These are phyloP conservation scores for Eupithecia subfuscata DNA, from an alignment of 2,888 invertebrate genomes.

Conservation along the genomic window DNA sequence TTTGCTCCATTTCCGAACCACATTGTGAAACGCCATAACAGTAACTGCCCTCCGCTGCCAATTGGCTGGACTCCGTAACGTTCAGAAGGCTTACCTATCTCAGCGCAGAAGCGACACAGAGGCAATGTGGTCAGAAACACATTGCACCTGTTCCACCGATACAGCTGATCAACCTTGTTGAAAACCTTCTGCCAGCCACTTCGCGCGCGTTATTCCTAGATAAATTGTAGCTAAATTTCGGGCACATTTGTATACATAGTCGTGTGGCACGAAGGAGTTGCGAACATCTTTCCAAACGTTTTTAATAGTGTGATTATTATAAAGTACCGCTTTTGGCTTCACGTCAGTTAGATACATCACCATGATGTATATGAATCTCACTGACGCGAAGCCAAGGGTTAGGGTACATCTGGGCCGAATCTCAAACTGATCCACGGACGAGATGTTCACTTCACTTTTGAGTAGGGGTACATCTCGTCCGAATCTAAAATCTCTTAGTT, in stretches of 20 bases:
- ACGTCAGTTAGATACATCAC: no score
- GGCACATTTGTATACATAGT: not conserved
- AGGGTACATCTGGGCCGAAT: no score
- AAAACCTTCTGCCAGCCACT: not conserved
- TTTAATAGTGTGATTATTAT: no score
- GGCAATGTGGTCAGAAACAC: not conserved
- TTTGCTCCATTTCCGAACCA: not conserved
- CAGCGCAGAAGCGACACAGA: not conserved
- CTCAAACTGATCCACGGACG: no score
- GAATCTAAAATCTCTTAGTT: no score
- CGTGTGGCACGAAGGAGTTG: not conserved
- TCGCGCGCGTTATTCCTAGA: not conserved
- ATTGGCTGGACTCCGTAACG: not conserved
- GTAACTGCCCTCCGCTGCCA: not conserved
- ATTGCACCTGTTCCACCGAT: not conserved
- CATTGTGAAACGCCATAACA: not conserved
- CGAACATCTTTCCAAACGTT: no score
- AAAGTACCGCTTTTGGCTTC: no score
- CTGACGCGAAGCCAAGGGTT: no score
- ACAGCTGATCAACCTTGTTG: not conserved
- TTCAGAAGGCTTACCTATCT: not conserved
- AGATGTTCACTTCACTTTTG: no score
- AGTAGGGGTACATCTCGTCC: no score
- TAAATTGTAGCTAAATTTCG: not conserved
- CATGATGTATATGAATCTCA: no score